A percentile compares a stretch with the other conserved stretches of the same genome.
phyloP scores from a whole-genome alignment of 2,888 invertebrate genomes.

The Apomyelois bistriatella region DNA sequence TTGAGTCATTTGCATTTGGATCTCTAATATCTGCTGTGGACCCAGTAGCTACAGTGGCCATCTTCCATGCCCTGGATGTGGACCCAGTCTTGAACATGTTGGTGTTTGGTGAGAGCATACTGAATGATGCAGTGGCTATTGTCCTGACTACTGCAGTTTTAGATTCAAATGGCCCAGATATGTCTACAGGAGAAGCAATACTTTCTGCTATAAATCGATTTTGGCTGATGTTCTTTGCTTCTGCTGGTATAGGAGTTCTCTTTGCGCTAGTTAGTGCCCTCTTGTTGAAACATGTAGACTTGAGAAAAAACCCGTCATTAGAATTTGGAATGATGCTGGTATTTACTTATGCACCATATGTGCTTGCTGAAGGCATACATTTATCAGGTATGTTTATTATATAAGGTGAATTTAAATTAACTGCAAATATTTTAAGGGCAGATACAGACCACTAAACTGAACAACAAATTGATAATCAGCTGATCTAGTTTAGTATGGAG shows the following conservation, averaged over 20 bases:
- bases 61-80: constrained; percentile 98
- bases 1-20: constrained; percentile 99
- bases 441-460: no score
- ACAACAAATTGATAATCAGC: no score
- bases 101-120: constrained; percentile 96
- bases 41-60: constrained; percentile 99
- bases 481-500: no score
- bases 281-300: constrained; percentile 95
- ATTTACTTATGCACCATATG: constrained; percentile 99
- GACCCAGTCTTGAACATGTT: constrained; percentile 99
- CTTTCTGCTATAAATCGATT: constrained; percentile 93
- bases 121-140: constrained; percentile 99
- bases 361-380: constrained; percentile 97
- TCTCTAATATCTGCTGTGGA: constrained; percentile 99
- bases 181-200: constrained; percentile 90
- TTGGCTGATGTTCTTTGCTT: constrained; percentile 98
- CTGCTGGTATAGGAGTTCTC: constrained; percentile 96
- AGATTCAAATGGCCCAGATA: constrained; percentile 80
- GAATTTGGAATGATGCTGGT: constrained; percentile 99
- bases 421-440: no score
- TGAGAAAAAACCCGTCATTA: constrained; percentile 97
- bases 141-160: constrained; percentile 95
- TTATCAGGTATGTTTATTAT: constrained; percentile 84
- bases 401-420: no score
- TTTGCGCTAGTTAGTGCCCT: constrained; percentile 97